A percentile compares a stretch with the other conserved stretches of the same genome.
These are phyloP conservation scores for Philhelius pedissequus DNA, from an alignment of 2,888 invertebrate genomes.

Conservation along the genomic window DNA sequence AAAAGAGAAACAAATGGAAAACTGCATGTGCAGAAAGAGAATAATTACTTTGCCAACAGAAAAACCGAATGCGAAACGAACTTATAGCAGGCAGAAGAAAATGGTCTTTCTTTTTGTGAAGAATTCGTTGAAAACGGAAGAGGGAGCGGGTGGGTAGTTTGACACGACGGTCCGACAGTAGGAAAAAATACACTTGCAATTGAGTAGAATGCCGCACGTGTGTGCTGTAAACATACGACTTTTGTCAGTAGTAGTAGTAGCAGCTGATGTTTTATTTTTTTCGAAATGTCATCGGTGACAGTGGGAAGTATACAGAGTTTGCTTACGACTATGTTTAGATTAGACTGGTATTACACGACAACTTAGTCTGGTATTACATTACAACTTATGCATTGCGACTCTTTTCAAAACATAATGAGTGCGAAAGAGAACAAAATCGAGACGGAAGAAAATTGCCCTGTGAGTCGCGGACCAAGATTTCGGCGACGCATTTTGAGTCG, in stretches of 20 bases:
- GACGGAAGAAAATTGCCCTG: too few relatives aligned
- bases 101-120: constrained; percentile 20
- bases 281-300: constrained; percentile 50
- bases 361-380: too few relatives aligned
- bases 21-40: constrained; percentile 48
- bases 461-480: too few relatives aligned
- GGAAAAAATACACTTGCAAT: constrained; percentile 58
- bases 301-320: constrained; percentile 6
- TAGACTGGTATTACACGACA: too few relatives aligned
- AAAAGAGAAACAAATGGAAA: constrained; percentile 57
- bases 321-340: too few relatives aligned
- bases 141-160: constrained; percentile 1
- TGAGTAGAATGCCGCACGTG: constrained; percentile 38
- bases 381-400: too few relatives aligned
- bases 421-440: too few relatives aligned
- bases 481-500: too few relatives aligned
- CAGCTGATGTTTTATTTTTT: constrained; percentile 43
- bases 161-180: constrained; percentile 37
- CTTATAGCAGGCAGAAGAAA: constrained; percentile 28
- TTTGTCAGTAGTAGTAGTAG: constrained; percentile 29
- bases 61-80: constrained; percentile 55
- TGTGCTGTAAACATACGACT: constrained; percentile 46
- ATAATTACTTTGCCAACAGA: constrained; percentile 46
- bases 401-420: too few relatives aligned
- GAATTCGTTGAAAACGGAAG: neutral